Evolutionary conservation across 2,888 invertebrate species (phyloP).

Genomic region (Volucella inanis): DNA sequence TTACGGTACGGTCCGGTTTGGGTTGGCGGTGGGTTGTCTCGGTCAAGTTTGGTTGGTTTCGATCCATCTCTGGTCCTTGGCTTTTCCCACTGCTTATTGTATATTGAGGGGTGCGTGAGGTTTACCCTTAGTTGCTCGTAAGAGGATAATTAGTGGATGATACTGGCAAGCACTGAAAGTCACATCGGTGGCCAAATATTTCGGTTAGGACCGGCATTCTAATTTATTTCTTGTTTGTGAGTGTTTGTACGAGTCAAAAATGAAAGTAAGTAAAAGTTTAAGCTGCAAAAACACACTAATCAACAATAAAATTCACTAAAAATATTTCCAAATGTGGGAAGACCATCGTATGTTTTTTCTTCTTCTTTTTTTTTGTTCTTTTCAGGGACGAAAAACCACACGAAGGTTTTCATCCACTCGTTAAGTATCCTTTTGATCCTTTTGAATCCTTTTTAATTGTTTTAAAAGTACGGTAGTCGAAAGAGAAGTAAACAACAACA

Average conservation of each 20-base stretch:
- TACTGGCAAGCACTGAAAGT: constrained; percentile 23
- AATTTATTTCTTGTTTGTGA: constrained; percentile 67
- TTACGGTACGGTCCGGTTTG: constrained; percentile 24
- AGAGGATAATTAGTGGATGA: constrained; percentile 48
- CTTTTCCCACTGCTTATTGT: constrained; percentile 33
- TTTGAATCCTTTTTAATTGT: constrained; percentile 51
- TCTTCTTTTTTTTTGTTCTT: neutral
- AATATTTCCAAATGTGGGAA: constrained; percentile 12
- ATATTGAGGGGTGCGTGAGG: constrained; percentile 3
- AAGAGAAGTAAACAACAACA: constrained; percentile 18
- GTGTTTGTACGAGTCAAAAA: constrained; percentile 1
- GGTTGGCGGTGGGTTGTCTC: no score
- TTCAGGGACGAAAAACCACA: constrained; percentile 10
- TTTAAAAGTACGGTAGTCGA: constrained; percentile 46
- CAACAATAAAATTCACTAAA: constrained; percentile 43
- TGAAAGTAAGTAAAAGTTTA: constrained; percentile 45
- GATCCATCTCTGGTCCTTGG: neutral
- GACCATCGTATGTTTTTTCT: neutral
- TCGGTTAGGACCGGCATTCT: constrained; percentile 20
- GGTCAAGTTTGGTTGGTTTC: no score
- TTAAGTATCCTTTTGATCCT: constrained; percentile 32
- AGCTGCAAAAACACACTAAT: constrained; percentile 27
- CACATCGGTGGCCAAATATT: constrained; percentile 39
- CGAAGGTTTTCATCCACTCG: constrained; percentile 30
- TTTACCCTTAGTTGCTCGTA: constrained; percentile 20